These are phyloP conservation scores for Triplophysa dalaica DNA, from an alignment of 2,113 vertebrate genomes.

Conservation along the genomic window DNA sequence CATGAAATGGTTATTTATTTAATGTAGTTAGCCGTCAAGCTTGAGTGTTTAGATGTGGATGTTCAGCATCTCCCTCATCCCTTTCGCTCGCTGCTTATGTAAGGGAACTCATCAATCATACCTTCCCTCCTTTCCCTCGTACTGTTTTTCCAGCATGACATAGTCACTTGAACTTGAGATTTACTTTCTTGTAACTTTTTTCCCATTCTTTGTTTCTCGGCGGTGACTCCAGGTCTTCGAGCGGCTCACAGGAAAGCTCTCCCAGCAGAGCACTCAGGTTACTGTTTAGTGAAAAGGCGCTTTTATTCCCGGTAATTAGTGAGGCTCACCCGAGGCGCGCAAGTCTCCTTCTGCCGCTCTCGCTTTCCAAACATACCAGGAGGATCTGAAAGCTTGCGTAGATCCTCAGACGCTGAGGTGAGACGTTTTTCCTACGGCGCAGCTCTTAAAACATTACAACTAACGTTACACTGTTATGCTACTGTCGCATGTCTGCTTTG, in stretches of 20 bases:
- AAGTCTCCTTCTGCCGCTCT: conserved; percentile 32
- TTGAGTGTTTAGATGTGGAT: conserved; percentile 23
- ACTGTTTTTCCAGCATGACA: conserved; percentile 17
- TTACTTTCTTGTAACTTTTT: conserved; percentile 35
- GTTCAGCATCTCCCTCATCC: background rate
- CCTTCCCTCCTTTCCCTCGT: background rate
- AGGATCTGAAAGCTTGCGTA: conserved; percentile 39
- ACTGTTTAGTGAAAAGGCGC: conserved; percentile 60
- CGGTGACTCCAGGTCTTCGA: conserved; percentile 46
- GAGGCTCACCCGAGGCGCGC: conserved; percentile 51
- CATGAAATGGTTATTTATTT: background rate
- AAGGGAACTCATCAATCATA: conserved; percentile 23
- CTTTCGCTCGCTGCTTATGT: background rate
- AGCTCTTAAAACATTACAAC: conserved; percentile 52
- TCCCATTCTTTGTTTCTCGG: conserved; percentile 29
- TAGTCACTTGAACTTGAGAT: conserved; percentile 27
- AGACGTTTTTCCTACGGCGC: conserved; percentile 48
- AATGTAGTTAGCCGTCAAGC: conserved; percentile 7
- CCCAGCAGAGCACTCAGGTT: conserved; percentile 61
- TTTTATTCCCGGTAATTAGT: conserved; percentile 59
- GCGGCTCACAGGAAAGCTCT: conserved; percentile 61
- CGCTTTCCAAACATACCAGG: conserved; percentile 46
- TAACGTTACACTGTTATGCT: conserved; percentile 21
- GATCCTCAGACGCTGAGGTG: conserved; percentile 42
- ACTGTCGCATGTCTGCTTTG: conserved; percentile 51